Evolutionary conservation across 2,797 vertebrate species (phyloP).

Genomic region (Poeciliopsis presidionis): DNA sequence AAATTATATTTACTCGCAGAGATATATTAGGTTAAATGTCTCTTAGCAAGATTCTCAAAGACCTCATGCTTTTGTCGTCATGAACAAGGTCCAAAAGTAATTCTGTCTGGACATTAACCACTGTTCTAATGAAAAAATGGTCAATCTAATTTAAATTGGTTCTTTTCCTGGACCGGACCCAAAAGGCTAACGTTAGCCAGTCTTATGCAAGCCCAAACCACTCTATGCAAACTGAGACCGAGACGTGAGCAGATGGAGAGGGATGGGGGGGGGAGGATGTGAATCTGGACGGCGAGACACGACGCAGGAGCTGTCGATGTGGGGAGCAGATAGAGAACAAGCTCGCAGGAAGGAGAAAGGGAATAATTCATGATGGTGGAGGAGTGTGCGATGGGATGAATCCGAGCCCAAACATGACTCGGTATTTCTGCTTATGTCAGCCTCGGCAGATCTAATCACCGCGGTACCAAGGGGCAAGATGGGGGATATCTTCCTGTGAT

Average conservation of each 20-base stretch:
- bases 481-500: conserved; percentile 51
- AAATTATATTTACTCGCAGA: neutral
- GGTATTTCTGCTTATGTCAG: conserved; percentile 61
- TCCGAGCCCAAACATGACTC: conserved; percentile 25
- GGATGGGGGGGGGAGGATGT: neutral
- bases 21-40: neutral
- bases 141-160: neutral
- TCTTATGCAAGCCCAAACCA: neutral
- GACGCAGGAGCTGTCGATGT: conserved; percentile 24
- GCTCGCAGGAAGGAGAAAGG: conserved; percentile 25
- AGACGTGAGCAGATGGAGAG: conserved; percentile 15
- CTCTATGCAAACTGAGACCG: conserved; percentile 4
- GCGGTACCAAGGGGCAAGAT: conserved; percentile 39
- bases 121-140: neutral
- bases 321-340: conserved; percentile 20
- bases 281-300: conserved; percentile 25
- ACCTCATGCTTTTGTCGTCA: no score
- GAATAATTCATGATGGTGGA: conserved; percentile 64
- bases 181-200: neutral
- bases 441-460: conserved; percentile 47
- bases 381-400: conserved; percentile 24
- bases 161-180: neutral
- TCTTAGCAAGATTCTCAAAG: neutral
- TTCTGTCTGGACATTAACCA: neutral
- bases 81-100: neutral